Percentiles rank a stretch among this genome's conserved stretches.
These are phyloP conservation scores for Xestia c-nigrum DNA, from an alignment of 2,888 invertebrate species.

Conservation along the genomic window DNA sequence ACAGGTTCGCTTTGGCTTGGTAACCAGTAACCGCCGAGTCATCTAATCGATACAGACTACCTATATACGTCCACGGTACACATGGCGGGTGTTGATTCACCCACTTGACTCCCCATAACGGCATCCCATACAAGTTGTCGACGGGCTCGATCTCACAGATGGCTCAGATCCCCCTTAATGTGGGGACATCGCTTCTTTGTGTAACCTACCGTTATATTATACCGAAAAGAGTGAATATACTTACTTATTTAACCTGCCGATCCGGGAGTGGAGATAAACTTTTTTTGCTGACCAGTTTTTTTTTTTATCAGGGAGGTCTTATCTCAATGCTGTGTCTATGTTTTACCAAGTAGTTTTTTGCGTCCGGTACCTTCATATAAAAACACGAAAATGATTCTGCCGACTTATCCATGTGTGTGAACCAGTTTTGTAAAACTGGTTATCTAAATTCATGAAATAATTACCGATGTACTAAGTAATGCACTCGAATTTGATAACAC, in stretches of 20 bases:
- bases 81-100: conserved; percentile 63
- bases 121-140: conserved; percentile 65
- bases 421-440: conserved; percentile 40
- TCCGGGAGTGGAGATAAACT: conserved; percentile 45
- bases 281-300: conserved; percentile 58
- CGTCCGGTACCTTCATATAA: conserved; percentile 31
- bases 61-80: conserved; percentile 50
- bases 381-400: conserved; percentile 25
- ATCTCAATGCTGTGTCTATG: conserved; percentile 55
- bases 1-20: not conserved
- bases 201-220: conserved; percentile 55
- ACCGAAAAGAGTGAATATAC: conserved; percentile 60
- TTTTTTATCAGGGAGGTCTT: conserved; percentile 37
- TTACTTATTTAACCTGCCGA: conserved; percentile 62
- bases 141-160: conserved; percentile 69
- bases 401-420: conserved; percentile 6
- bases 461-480: conserved; percentile 38
- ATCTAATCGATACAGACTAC: conserved; percentile 54
- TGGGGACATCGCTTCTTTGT: conserved; percentile 63
- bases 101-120: conserved; percentile 69
- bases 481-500: conserved; percentile 40
- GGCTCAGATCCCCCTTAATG: conserved; percentile 70
- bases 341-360: conserved; percentile 49
- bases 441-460: conserved; percentile 57
- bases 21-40: conserved; percentile 10